A percentile compares a stretch with the other conserved stretches of the same genome.
Conservation (phyloP, 2,113 vertebrate genomes). For the Xiphias gladius region DNA sequence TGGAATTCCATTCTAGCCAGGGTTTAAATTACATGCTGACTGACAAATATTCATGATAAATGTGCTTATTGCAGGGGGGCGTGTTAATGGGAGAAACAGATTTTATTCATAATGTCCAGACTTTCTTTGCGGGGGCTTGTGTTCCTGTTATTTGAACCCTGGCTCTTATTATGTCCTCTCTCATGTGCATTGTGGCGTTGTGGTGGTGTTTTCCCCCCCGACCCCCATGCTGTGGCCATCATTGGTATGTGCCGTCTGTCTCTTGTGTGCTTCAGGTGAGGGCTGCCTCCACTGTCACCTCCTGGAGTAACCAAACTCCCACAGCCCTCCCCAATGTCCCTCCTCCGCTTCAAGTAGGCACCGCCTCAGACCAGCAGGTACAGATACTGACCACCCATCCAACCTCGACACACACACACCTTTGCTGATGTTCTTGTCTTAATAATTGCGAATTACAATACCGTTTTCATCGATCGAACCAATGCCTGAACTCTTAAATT, state of each 20-base stretch:
- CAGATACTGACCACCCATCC: constrained; percentile 64
- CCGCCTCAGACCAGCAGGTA: constrained; percentile 93
- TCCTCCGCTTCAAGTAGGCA: constrained; percentile 90
- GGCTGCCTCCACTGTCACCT: constrained; percentile 98
- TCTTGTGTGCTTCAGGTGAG: constrained; percentile 97
- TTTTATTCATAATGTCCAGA: neutral
- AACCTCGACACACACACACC: constrained; percentile 18
- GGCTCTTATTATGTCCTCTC: constrained; percentile 32
- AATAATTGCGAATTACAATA: neutral
- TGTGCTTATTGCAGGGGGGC: neutral
- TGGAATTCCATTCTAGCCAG: constrained; percentile 15
- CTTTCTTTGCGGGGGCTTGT: neutral
- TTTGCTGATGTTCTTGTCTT: neutral
- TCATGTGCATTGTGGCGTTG: neutral
- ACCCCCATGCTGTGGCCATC: constrained; percentile 46
- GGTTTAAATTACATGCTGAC: constrained; percentile 48
- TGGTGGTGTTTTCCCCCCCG: neutral
- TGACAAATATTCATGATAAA: neutral
- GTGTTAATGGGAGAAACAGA: too few species aligned
- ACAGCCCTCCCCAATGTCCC: constrained; percentile 95
- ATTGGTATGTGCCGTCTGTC: constrained; percentile 83
- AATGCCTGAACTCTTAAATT: neutral
- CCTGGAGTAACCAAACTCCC: constrained; percentile 99
- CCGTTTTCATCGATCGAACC: neutral
- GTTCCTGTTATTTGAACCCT: constrained; percentile 60